These are phyloP conservation scores for Thamnophis elegans DNA, from an alignment of 2,797 vertebrate genomes.

Conservation along the genomic window DNA sequence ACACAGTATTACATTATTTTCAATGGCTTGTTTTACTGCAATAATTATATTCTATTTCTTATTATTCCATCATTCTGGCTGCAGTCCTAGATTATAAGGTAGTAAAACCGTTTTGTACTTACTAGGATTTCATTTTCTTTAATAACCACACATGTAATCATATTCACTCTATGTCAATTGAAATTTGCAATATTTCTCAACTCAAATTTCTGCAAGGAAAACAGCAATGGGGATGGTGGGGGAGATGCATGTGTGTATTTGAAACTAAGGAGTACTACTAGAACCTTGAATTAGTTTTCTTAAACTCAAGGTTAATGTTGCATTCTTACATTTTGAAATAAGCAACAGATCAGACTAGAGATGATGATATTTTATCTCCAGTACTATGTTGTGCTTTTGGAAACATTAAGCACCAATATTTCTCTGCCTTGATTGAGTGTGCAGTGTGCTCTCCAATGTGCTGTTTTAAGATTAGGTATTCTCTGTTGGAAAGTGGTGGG, in stretches of 20 bases:
- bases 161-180: not conserved
- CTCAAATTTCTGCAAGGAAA: slow-evolving; percentile 2
- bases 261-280: not conserved
- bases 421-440: not conserved
- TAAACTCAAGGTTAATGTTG: slow-evolving; percentile 22
- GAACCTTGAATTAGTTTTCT: not conserved
- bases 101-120: not conserved
- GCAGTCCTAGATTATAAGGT: not conserved
- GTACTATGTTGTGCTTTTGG: not conserved
- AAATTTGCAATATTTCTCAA: not conserved
- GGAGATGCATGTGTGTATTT: not conserved
- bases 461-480: not conserved
- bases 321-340: slow-evolving; percentile 48
- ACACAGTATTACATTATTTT: slow-evolving; percentile 15
- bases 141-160: not conserved
- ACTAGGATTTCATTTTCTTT: not conserved
- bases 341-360: not conserved
- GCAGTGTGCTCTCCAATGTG: not conserved
- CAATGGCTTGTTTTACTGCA: slow-evolving; percentile 4
- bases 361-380: slow-evolving; percentile 15
- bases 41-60: not conserved
- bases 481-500: not conserved
- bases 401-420: slow-evolving; percentile 14
- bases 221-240: not conserved
- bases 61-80: not conserved